Evolutionary conservation across 2,888 invertebrate genomes (phyloP).

Genomic region (Drosophila prostipennis): DNA sequence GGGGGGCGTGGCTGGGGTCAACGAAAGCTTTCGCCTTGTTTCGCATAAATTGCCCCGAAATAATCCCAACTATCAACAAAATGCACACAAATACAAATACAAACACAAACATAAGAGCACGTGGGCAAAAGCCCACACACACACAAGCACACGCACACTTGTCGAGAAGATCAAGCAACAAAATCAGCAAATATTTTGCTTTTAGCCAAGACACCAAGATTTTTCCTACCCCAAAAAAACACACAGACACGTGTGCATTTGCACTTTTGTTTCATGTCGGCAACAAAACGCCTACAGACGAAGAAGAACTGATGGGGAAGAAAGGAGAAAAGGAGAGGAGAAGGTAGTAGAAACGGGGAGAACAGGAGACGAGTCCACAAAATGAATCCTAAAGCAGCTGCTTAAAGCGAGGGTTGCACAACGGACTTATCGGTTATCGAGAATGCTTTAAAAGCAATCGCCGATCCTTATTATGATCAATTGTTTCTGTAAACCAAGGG

Average conservation of each 20-base stretch:
- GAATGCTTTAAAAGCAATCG: background rate
- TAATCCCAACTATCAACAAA: conserved; percentile 80
- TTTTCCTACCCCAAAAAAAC: background rate
- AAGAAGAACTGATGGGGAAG: conserved; percentile 4
- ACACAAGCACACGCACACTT: conserved; percentile 17
- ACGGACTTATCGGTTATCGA: background rate
- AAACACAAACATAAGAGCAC: conserved; percentile 38
- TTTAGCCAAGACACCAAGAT: conserved; percentile 41
- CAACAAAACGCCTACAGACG: conserved; percentile 49
- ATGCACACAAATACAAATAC: conserved; percentile 62
- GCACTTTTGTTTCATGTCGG: conserved; percentile 51
- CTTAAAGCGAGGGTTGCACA: conserved; percentile 17
- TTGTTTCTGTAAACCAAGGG: too few relatives aligned
- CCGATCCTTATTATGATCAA: too few relatives aligned
- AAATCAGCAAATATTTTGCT: conserved; percentile 51
- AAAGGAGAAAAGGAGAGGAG: background rate
- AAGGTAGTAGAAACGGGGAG: background rate
- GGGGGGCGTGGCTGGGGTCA: conserved; percentile 17
- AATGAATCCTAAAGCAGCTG: conserved; percentile 26
- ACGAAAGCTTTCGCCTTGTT: conserved; percentile 57
- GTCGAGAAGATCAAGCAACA: conserved; percentile 34
- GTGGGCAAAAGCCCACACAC: conserved; percentile 23
- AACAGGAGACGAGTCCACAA: conserved; percentile 16
- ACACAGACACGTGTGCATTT: conserved; percentile 47
- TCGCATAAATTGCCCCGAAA: conserved; percentile 76